Evolutionary conservation across 2,113 vertebrate genomes (phyloP), one percentile per base, ranked within the genome.

Genomic region (Pteronura brasiliensis): DNA sequence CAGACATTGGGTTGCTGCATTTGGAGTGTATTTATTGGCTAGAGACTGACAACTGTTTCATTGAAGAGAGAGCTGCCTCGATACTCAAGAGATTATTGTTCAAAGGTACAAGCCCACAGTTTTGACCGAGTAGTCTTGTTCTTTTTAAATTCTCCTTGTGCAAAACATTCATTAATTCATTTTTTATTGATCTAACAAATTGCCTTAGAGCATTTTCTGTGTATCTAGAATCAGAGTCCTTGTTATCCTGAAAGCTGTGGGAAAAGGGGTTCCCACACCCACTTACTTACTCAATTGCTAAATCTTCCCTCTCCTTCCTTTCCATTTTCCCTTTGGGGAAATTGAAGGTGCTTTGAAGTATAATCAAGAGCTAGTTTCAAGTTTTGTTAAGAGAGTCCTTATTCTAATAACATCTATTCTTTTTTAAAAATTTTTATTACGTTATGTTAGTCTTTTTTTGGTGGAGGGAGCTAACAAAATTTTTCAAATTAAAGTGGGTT

Each of bases 141-240:
- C 39, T 89, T 95, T 84, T 65, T 14, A 94, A 84, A 76, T 76
- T 94, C 4, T 92, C 27, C 10, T 59, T 59, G 31, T 39, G 14
- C 18, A 9, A 42, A 79, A 39, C 34, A 80, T 49, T 95, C 52
- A 47, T 90, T 92, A 88, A 81, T 85, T 96, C 29, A 88, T 88
- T 82, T 86, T 67, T 84, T 59, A 84, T 90, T 82, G 72, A 79
- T 94, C 29, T 47, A 79, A 63, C 61, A 90, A 79, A 95, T 84
- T 55, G 42, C 27, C 6, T 21, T 29, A 67, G 55, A 92, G 74
- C n/a, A 34, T 18, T 83, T 72, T 93, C 15, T 80, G 39, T 61
- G 44, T 49, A 39, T 92, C n/a, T 96, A 63, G 36, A 69, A 72
- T 63, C 20, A 71, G 12, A 83, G 11, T 87, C n/a, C n/a, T 23